These are phyloP conservation scores for Parapsyche elsis DNA, from an alignment of 1,140 invertebrate genomes.

Conservation along the genomic window DNA sequence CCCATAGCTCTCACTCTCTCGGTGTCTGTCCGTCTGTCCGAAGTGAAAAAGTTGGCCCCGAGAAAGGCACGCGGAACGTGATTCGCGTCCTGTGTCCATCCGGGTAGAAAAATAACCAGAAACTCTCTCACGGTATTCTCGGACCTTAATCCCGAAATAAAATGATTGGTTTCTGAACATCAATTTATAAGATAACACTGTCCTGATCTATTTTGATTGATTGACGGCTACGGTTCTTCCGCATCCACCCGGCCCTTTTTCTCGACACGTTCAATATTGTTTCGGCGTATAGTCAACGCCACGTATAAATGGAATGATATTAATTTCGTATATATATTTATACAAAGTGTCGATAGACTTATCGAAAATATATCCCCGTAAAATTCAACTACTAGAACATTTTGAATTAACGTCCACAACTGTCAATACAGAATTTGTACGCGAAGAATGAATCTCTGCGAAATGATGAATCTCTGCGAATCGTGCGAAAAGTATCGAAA, in stretches of 20 bases:
- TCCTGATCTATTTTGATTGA: slow-evolving; percentile 36
- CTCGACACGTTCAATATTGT: no score
- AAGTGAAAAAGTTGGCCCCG: slow-evolving; percentile 13
- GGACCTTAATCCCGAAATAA: slow-evolving; percentile 37
- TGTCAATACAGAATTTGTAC: no score
- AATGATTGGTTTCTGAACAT: slow-evolving; percentile 43
- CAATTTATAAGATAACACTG: slow-evolving; percentile 38
- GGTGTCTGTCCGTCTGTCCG: not conserved
- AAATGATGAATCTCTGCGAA: no score
- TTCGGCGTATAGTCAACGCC: no score
- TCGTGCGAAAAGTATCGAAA: no score
- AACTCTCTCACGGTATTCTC: not conserved
- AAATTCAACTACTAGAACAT: no score
- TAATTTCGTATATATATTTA: no score
- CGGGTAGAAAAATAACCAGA: slow-evolving; percentile 33
- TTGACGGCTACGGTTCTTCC: not conserved
- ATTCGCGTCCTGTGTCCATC: slow-evolving; percentile 7
- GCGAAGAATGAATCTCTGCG: no score
- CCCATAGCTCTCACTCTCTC: not conserved
- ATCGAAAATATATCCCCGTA: no score
- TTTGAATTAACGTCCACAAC: no score
- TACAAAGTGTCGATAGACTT: no score
- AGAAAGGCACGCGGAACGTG: not conserved
- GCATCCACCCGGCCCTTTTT: not conserved
- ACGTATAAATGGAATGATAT: no score